These are phyloP conservation scores for Chiloscyllium plagiosum DNA, from an alignment of 2,113 vertebrate genomes.

Conservation along the genomic window DNA sequence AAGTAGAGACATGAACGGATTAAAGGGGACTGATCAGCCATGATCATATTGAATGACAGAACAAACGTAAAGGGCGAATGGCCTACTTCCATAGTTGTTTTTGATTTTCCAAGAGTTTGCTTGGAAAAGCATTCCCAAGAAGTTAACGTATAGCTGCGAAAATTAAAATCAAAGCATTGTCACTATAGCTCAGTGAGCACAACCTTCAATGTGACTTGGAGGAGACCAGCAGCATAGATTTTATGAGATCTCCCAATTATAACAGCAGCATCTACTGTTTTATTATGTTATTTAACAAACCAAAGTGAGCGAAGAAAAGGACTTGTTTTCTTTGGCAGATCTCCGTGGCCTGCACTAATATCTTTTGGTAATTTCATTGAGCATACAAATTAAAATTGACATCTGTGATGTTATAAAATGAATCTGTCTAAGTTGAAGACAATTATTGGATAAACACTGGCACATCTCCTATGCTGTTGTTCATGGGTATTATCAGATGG, in stretches of 20 bases:
- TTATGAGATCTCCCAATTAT: background rate
- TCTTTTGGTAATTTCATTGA: background rate
- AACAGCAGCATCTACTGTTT: background rate
- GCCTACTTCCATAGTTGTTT: too few species aligned
- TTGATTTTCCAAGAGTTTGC: too few species aligned
- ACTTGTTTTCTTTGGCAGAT: background rate
- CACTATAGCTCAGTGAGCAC: too few species aligned
- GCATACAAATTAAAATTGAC: background rate
- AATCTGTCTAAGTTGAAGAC: background rate
- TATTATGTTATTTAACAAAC: background rate
- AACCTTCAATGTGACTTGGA: too few species aligned
- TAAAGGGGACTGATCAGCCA: too few species aligned
- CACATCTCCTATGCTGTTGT: background rate
- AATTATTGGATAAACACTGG: background rate
- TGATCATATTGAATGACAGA: background rate
- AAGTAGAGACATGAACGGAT: background rate
- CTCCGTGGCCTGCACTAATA: background rate
- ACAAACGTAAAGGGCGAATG: background rate
- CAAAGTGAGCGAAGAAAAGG: background rate
- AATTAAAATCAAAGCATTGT: background rate
- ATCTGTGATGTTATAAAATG: background rate
- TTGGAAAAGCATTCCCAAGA: too few species aligned
- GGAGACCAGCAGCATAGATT: background rate
- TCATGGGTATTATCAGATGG: background rate
- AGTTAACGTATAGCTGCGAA: background rate